Conservation (phyloP, 2,888 invertebrate genomes). For the Apamea monoglypha region DNA sequence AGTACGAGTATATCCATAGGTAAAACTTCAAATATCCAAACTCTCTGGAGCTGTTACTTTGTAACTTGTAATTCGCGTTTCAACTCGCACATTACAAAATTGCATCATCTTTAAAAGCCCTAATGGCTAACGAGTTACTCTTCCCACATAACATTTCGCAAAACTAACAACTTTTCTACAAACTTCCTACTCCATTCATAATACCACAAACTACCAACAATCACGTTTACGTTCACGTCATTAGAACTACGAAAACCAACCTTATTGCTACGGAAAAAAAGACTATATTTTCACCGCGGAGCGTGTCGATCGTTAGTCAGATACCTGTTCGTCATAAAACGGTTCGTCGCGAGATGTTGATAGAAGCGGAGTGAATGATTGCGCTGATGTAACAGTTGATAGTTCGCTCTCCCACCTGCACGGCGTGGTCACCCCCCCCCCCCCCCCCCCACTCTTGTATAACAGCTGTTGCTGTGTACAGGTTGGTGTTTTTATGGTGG, state of each 20-base stretch:
- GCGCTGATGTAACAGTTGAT: constrained; percentile 74
- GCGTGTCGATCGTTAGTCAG: constrained; percentile 16
- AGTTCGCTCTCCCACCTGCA: constrained; percentile 41
- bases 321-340: constrained; percentile 21
- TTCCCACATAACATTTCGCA: constrained; percentile 17
- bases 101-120: constrained; percentile 2
- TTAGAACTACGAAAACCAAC: constrained; percentile 4
- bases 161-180: constrained; percentile 27
- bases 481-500: constrained; percentile 72
- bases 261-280: constrained; percentile 17
- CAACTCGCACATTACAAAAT: neutral
- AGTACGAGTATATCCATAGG: neutral
- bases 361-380: constrained; percentile 68
- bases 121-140: neutral
- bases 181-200: constrained; percentile 28
- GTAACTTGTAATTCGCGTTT: neutral
- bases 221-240: constrained; percentile 6
- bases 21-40: neutral
- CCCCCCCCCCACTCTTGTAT: constrained; percentile 43
- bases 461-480: constrained; percentile 68
- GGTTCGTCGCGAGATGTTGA: constrained; percentile 66
- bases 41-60: neutral
- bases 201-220: constrained; percentile 25
- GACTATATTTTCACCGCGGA: neutral
- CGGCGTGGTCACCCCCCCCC: constrained; percentile 14